Conservation (phyloP, 2,113 vertebrate species). For the Ptyas mucosa region DNA sequence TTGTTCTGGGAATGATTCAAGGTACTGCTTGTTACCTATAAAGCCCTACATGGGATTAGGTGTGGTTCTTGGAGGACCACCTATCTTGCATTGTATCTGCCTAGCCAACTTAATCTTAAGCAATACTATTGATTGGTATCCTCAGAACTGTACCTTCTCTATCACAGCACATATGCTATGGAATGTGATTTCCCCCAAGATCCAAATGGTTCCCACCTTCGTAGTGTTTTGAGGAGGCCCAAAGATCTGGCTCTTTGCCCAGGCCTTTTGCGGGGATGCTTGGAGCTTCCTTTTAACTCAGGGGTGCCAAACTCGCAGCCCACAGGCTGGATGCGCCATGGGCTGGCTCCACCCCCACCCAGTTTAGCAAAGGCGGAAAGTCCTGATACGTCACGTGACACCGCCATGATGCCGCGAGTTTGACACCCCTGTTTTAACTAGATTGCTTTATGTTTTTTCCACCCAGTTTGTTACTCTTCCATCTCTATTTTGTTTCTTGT, state of each 20-base stretch:
- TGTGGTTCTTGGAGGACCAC: not conserved
- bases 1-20: not conserved
- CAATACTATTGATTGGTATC: not conserved
- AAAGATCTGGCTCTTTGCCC: not conserved
- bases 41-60: not conserved
- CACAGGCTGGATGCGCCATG: no score
- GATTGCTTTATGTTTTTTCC: not conserved
- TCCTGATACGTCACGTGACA: no score
- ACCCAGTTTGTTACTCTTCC: not conserved
- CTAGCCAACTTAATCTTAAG: not conserved
- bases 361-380: no score
- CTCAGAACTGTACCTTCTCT: not conserved
- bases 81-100: not conserved
- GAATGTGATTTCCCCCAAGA: not conserved
- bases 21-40: not conserved
- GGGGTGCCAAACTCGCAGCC: no score
- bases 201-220: not conserved
- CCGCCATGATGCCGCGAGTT: fast-evolving
- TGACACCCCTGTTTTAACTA: not conserved
- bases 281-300: not conserved
- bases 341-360: no score
- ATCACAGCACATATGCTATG: not conserved
- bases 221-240: not conserved
- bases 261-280: not conserved
- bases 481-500: not conserved